Base-by-base conservation (phyloP, 2,888 invertebrate genomes). In the Dryadula phaetusa region DNA sequence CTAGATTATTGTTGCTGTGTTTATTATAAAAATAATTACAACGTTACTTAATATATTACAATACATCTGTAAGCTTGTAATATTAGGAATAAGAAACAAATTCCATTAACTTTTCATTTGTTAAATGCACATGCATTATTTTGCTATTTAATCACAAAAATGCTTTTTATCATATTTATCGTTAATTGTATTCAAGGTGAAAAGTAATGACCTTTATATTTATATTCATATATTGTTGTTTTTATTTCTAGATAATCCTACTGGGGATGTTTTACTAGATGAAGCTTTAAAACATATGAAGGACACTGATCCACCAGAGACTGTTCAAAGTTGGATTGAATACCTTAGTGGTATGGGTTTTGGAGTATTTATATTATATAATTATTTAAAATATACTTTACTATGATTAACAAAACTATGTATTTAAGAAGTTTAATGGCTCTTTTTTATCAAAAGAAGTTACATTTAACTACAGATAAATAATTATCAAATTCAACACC, bases 321-420 rank as follows among this genome's bases (percentile, higher is more conserved):
- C 98, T 67, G 98, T 99, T 47, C 99, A 99, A 89, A 98, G 97
- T 91, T 99, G 99, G 99, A 98, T 99, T 88, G 99, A 99, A 94
- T 99, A 99, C 93, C 94, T 99, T 60, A 99, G 99, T 93, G 99
- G 98, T 98, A 86, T 86, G 94, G 6, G 28, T 4, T 28, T 4
- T 28, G 6, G 6, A 28, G 6, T 28, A 28, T 28, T 28, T 4
- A 28, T 6, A 28, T 28, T 28, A 28, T 14, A 16, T 16, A n/a
- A 12, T n/a, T 42, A 42, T 42, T n/a, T 0, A 14, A 42, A 6
- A 42, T 42, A 42, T 4, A 42, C n/a, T n/a, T n/a, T n/a, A n/a
- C n/a, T n/a, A n/a, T n/a, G n/a, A n/a, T n/a, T n/a, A n/a, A n/a
- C n/a, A n/a, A n/a, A n/a, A n/a, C n/a, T n/a, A n/a, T n/a, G n/a